A percentile compares a stretch with the other conserved stretches of the same genome.
phyloP scores from a whole-genome alignment of 2,797 vertebrate genomes.

The Emys orbicularis region DNA sequence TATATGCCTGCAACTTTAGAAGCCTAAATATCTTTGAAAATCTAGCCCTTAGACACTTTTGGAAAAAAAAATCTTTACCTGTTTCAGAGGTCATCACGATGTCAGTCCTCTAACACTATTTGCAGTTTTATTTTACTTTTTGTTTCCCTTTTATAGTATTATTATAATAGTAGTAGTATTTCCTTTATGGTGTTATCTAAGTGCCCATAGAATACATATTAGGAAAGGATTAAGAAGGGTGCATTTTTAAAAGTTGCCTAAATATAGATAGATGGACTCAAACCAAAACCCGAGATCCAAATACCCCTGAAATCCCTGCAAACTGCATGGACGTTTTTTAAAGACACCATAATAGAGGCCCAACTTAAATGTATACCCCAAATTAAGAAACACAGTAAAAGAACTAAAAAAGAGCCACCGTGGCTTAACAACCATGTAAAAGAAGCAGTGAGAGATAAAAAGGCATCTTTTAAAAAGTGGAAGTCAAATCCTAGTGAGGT shows the following conservation, averaged over 20 bases:
- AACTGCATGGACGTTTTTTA: no score
- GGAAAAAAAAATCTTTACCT: neutral
- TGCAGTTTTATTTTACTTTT: neutral
- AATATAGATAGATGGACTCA: neutral
- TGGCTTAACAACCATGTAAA: no score
- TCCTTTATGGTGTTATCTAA: neutral
- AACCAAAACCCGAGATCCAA: neutral
- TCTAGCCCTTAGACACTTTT: neutral
- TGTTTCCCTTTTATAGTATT: neutral
- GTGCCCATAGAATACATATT: neutral
- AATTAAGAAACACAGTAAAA: no score
- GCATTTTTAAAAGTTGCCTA: neutral
- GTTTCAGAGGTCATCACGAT: neutral
- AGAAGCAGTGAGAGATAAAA: no score
- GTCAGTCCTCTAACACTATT: neutral
- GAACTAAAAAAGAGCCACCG: no score
- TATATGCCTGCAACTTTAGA: neutral
- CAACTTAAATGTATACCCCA: no score
- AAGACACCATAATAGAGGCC: no score
- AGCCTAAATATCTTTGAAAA: neutral
- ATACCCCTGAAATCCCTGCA: neutral
- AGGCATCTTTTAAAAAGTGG: no score
- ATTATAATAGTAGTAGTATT: neutral
- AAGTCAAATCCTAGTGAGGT: no score
- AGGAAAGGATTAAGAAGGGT: neutral